Base-by-base conservation (phyloP, 2,113 vertebrate genomes). In the Hippocampus zosterae region DNA sequence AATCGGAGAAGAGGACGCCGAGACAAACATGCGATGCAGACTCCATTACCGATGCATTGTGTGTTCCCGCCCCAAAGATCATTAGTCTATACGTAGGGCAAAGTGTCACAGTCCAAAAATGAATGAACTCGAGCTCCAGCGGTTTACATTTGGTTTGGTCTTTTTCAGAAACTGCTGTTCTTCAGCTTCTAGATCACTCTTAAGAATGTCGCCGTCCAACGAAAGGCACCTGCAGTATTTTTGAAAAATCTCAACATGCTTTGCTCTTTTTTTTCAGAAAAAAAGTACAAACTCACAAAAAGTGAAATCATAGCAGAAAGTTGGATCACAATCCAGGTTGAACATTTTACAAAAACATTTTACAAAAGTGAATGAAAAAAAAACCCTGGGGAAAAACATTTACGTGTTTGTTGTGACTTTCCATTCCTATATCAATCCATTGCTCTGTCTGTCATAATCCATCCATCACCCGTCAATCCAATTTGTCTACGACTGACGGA, bases 11-110 rank as follows among this genome's bases (percentile, higher is more conserved):
- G 73, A 82, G 81, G 61, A 82, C 71, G 69, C 57, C 42, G 62
- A 84, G 84, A 83, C 82, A 85, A 85, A 81, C 84, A 84, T 83
- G 83, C 72, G 82, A 87, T 76, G 74, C 75, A 81, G 84, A 84
- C 80, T 81, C 80, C 79, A 88, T 85, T 83, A 85, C 71, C 72
- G 37, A 67, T 79, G 59, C 63, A 19, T 8, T 42, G 56, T 48
- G 37, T 80, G 80, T 88, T 89, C 85, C 83, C 81, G 75, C 52
- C 67, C 75, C 65, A 53, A 72, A 74, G 65, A 65, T 75, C 68
- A 81, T 85, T 83, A 84, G 69, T 85, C 70, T 75, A 76, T 68
- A 69, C 65, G 56, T 69, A 53, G 9, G 15, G 56, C 0, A 7
- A 74, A 67, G 29, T 59, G 73, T 72, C 61, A 69, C 73, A 66